Conservation (phyloP, 2,113 vertebrate genomes). For the Xyrauchen texanus region DNA sequence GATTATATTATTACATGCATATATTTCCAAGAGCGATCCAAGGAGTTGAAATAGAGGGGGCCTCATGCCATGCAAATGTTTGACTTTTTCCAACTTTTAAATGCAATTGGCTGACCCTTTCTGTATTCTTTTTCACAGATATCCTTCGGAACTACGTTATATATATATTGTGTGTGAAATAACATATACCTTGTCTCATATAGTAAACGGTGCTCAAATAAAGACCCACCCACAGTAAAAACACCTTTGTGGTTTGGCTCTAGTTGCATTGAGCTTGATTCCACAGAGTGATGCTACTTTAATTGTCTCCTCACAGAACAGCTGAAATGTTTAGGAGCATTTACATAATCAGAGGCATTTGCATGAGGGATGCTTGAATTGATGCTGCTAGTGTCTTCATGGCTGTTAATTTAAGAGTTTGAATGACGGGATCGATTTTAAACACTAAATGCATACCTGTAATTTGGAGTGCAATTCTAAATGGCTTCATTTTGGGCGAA, state of each 20-base stretch:
- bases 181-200: background rate
- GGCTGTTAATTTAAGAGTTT: constrained; percentile 26
- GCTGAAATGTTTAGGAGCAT: constrained; percentile 44
- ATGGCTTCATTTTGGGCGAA: background rate
- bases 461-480: background rate
- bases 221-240: background rate
- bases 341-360: constrained; percentile 49
- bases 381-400: constrained; percentile 25
- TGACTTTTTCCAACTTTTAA: background rate
- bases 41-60: too few species aligned
- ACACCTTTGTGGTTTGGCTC: constrained; percentile 26
- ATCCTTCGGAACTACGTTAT: background rate
- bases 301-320: constrained; percentile 47
- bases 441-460: constrained; percentile 17
- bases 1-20: too few species aligned
- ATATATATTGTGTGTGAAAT: background rate
- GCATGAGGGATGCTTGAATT: constrained; percentile 50
- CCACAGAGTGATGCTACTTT: constrained; percentile 19
- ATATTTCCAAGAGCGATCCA: too few species aligned
- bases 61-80: too few species aligned
- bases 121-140: background rate
- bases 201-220: background rate
- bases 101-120: constrained; percentile 16
- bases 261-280: constrained; percentile 6
- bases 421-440: constrained; percentile 37